Conservation (phyloP, 2,797 vertebrate species). For the Helarctos malayanus region DNA sequence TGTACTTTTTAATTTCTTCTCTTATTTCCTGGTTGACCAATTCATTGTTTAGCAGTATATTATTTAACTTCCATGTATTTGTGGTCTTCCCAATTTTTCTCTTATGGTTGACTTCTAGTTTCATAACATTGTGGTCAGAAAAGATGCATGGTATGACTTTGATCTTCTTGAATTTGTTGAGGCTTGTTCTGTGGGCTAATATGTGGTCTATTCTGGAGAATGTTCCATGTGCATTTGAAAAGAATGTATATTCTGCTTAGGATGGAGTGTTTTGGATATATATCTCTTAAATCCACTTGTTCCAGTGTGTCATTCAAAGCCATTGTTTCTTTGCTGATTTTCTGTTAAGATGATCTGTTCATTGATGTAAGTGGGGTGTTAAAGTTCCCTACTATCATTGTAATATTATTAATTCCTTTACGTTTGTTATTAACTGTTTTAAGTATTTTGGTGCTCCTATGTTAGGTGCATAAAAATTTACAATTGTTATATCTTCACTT, state of each 20-base stretch:
- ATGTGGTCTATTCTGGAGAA: neutral
- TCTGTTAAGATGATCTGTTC: neutral
- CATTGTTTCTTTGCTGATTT: neutral
- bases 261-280: neutral
- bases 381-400: neutral
- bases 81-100: neutral
- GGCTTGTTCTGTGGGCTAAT: neutral
- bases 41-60: neutral
- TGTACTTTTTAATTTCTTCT: neutral
- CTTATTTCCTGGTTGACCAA: neutral
- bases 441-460: neutral
- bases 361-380: neutral
- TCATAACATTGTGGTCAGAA: neutral
- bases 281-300: neutral
- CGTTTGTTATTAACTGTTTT: neutral
- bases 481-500: neutral
- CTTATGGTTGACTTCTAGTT: neutral
- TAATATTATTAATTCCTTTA: neutral
- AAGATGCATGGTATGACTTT: neutral
- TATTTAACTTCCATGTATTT: neutral
- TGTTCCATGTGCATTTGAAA: neutral
- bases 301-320: neutral
- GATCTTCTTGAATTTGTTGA: neutral
- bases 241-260: neutral
- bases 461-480: neutral